Conservation (phyloP, 2,113 vertebrate species). For the Petroica traversi region DNA sequence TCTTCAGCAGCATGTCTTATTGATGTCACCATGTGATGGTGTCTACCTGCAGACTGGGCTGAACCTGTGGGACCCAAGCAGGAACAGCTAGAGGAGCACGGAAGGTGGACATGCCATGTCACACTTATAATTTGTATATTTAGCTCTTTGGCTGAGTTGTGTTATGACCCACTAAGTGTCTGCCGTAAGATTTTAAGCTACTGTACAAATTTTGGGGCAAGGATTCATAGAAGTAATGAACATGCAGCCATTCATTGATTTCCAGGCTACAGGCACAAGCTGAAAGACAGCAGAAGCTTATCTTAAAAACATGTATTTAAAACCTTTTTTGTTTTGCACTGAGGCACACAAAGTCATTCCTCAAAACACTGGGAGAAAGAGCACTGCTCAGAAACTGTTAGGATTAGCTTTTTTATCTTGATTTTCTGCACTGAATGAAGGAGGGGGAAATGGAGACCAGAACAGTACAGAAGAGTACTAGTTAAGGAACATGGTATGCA, state of each 20-base stretch:
- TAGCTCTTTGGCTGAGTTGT: background rate
- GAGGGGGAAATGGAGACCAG: background rate
- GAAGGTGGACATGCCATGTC: background rate
- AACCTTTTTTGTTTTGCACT: background rate
- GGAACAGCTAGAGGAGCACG: fast-evolving
- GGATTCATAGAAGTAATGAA: background rate
- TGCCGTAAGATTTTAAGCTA: background rate
- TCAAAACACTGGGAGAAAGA: background rate
- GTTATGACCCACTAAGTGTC: background rate
- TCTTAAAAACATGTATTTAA: background rate
- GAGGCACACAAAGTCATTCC: background rate
- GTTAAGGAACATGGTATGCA: background rate
- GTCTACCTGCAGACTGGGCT: background rate
- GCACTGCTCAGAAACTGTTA: background rate
- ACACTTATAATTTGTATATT: background rate
- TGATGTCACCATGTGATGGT: background rate
- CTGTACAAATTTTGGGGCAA: background rate
- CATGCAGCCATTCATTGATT: background rate
- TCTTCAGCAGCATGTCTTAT: background rate
- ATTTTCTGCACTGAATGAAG: background rate
- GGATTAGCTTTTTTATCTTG: background rate
- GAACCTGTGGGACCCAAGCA: background rate
- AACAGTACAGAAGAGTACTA: background rate
- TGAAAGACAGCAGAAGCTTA: background rate
- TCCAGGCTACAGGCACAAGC: background rate